Base-by-base conservation (phyloP, 2,797 vertebrate species). In the Nyctibius grandis region DNA sequence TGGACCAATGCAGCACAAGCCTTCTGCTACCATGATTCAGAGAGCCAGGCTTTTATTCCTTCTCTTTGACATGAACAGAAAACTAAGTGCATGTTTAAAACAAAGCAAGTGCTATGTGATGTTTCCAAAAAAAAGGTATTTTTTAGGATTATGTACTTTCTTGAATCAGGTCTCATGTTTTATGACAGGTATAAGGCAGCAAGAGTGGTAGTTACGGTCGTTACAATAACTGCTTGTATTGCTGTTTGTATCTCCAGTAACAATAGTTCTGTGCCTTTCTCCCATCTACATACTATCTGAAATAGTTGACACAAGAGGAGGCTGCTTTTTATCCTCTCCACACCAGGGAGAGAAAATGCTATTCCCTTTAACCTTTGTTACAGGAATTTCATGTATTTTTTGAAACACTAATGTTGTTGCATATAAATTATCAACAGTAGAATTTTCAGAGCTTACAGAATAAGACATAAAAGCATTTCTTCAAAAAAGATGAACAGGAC, bases 101-200 rank as follows among this genome's bases (percentile, higher is more conserved):
- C 6, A 65, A 68, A 64, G 8, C 6, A 65, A 79, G 29, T 70
- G 10, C 2, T 72, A 21, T 23, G 6, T 8, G 11, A 22, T n/a
- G 12, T 79, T n/a, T 42, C 3, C 2, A 60, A 21, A 25, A 53
- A 45, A 48, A 34, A 5, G 0, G 21, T 1, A 0, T 2, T 54
- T 40, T 47, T 60, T 15, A 51, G 4, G 11, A 25, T 84, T 54
- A 74, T 18, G 10, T 25, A 61, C 17, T 67, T 76, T 53, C 36
- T 88, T 85, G n/a, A 88, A 40, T 48, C 12, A 56, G 7, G 6
- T 77, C 25, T 68, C 15, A 12, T n/a, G 9, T 14, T 59, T 85
- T 83, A 21, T 59, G 38, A 61, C 22, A 68, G 61, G 15, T 74
- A 7, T 31, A 68, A 20, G 29, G 15, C 9, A 13, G 22, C 4